A percentile compares a stretch with the other conserved stretches of the same genome.
Evolutionary conservation across 2,888 invertebrate genomes (phyloP).

Genomic region (Tenodera sinensis): DNA sequence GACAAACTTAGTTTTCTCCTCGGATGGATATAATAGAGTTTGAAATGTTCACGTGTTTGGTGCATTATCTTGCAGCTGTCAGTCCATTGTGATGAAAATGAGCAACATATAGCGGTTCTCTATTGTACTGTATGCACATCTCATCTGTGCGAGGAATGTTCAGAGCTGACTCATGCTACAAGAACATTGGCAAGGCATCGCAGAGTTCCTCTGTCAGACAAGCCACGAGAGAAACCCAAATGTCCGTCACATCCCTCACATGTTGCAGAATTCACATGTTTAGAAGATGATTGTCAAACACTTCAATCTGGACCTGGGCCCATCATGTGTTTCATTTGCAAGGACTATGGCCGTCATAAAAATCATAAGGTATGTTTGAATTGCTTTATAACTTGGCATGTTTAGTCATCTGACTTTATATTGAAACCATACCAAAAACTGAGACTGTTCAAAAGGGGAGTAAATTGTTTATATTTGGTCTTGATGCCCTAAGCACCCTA

Average conservation of each 20-base stretch:
- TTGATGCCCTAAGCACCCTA: no score
- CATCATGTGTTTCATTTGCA: slow-evolving; percentile 57
- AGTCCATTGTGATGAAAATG: slow-evolving; percentile 54
- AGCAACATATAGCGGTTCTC: slow-evolving; percentile 51
- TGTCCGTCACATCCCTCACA: slow-evolving; percentile 53
- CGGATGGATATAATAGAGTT: background rate
- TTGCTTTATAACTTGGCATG: background rate
- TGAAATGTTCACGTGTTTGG: background rate
- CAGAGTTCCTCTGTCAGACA: slow-evolving; percentile 53
- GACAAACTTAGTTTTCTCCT: no score
- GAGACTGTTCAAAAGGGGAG: no score
- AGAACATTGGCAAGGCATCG: slow-evolving; percentile 52
- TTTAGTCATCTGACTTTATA: background rate
- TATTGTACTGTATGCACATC: slow-evolving; percentile 55
- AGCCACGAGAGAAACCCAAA: slow-evolving; percentile 53
- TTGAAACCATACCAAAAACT: no score
- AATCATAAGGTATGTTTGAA: slow-evolving; percentile 47
- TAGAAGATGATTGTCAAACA: slow-evolving; percentile 51
- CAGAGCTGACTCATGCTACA: slow-evolving; percentile 51
- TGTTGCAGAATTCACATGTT: slow-evolving; percentile 54
- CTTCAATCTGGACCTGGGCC: slow-evolving; percentile 38
- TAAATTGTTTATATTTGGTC: no score
- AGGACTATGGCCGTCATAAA: slow-evolving; percentile 55
- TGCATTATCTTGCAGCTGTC: slow-evolving; percentile 39
- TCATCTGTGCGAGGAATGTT: slow-evolving; percentile 53